Conservation (phyloP, 2,888 invertebrate genomes). For the Cataglyphis altisquamis region DNA sequence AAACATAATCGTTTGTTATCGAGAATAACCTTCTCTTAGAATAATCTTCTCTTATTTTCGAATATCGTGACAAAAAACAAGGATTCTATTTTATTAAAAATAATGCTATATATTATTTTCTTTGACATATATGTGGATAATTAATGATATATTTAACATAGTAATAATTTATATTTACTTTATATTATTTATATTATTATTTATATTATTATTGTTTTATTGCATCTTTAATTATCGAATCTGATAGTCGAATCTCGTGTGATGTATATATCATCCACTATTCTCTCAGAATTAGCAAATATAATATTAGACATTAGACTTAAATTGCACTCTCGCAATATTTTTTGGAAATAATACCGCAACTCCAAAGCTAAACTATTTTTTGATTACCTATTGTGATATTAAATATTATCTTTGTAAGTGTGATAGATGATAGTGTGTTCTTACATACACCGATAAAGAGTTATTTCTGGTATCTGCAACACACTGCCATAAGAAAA, state of each 20-base stretch:
- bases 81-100: conserved; percentile 25
- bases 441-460: conserved; percentile 16
- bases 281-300: conserved; percentile 17
- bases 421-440: conserved; percentile 25
- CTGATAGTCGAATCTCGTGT: not conserved
- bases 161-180: not conserved
- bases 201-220: not conserved
- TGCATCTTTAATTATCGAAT: not conserved
- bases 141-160: not conserved
- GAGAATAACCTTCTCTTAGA: conserved; percentile 2
- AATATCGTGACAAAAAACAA: not conserved
- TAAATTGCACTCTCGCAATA: conserved; percentile 42
- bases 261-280: not conserved
- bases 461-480: conserved; percentile 28
- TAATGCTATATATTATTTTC: not conserved
- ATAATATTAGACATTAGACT: conserved; percentile 28
- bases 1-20: conserved; percentile 13
- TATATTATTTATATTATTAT: not conserved
- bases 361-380: conserved; percentile 39
- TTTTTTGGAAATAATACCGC: conserved; percentile 31
- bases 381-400: conserved; percentile 47
- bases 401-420: conserved; percentile 37
- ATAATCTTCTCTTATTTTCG: not conserved
- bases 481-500: conserved; percentile 44
- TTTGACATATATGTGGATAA: not conserved